Evolutionary conservation across 2,797 vertebrate species (phyloP).

Genomic region (Rhinatrema bivittatum): DNA sequence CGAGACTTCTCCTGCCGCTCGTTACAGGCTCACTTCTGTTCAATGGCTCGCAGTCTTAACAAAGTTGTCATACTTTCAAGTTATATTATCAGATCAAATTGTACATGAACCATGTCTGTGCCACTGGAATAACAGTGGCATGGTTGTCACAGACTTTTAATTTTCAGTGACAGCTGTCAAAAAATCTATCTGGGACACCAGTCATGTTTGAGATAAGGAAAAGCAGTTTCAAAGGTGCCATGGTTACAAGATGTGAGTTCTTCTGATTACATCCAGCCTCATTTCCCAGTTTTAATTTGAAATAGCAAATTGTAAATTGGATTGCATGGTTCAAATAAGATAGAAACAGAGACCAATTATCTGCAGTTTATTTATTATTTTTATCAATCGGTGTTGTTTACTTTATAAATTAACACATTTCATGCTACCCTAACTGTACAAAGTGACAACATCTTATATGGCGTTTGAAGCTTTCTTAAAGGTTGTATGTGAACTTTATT

Average conservation of each 20-base stretch:
- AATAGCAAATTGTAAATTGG: conserved; percentile 48
- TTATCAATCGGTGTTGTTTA: conserved; percentile 32
- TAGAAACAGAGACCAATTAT: conserved; percentile 58
- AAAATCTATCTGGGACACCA: conserved; percentile 18
- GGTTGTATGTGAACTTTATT: too few relatives aligned
- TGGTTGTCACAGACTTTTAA: conserved; percentile 32
- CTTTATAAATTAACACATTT: conserved; percentile 41
- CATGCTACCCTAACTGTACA: conserved; percentile 1
- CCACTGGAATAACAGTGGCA: conserved; percentile 29
- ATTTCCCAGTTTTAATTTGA: conserved; percentile 28
- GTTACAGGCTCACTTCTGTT: too few relatives aligned
- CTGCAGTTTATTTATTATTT: conserved; percentile 40
- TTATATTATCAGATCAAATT: conserved; percentile 33
- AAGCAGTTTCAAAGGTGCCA: conserved; percentile 19
- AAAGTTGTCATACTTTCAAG: conserved; percentile 41
- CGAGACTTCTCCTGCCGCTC: too few relatives aligned
- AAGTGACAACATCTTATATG: too few relatives aligned
- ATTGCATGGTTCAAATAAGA: conserved; percentile 48
- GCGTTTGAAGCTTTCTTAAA: too few relatives aligned
- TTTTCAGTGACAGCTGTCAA: conserved; percentile 43
- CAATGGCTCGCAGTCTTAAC: conserved; percentile 25
- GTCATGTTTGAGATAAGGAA: conserved; percentile 35
- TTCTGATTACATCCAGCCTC: not conserved
- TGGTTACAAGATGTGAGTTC: not conserved
- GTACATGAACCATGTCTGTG: conserved; percentile 35